phyloP scores from a whole-genome alignment of 2,888 invertebrate genomes.

The Metallyticus violacea region DNA sequence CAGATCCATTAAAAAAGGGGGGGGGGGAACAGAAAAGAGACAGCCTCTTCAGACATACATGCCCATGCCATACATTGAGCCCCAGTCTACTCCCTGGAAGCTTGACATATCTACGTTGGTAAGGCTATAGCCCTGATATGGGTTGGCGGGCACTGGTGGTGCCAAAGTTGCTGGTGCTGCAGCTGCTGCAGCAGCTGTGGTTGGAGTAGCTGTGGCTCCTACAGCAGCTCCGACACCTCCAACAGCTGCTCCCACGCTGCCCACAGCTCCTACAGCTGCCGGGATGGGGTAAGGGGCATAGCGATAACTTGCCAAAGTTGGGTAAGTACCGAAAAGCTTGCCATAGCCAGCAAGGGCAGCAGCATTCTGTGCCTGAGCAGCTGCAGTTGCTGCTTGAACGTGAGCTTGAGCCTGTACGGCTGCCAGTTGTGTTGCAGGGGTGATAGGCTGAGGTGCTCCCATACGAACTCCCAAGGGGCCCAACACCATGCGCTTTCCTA shows the following conservation, averaged over 20 bases:
- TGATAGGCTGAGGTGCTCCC: constrained; percentile 60
- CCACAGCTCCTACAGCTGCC: constrained; percentile 51
- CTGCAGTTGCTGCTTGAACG: constrained; percentile 46
- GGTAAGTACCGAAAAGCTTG: constrained; percentile 62
- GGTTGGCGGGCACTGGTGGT: constrained; percentile 55
- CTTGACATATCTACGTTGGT: constrained; percentile 90
- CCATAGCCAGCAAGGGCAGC: constrained; percentile 64
- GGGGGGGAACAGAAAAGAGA: constrained; percentile 8
- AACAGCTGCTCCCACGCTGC: constrained; percentile 47
- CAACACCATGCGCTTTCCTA: constrained; percentile 64
- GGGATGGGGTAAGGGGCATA: constrained; percentile 62
- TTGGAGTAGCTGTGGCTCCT: constrained; percentile 48
- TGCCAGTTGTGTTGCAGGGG: constrained; percentile 53
- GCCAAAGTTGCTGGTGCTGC: constrained; percentile 59
- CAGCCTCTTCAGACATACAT: constrained; percentile 73
- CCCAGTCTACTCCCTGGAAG: constrained; percentile 90
- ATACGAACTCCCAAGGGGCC: constrained; percentile 59
- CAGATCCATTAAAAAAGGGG: not conserved
- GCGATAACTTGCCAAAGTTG: constrained; percentile 56
- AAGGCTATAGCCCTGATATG: constrained; percentile 74
- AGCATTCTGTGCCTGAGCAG: constrained; percentile 58
- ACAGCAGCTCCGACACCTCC: constrained; percentile 51
- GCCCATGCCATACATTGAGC: constrained; percentile 87
- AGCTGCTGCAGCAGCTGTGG: constrained; percentile 42
- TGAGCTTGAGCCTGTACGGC: constrained; percentile 47